These are phyloP conservation scores for Adoxophyes honmai DNA, from an alignment of 1,140 invertebrate genomes.

Conservation along the genomic window DNA sequence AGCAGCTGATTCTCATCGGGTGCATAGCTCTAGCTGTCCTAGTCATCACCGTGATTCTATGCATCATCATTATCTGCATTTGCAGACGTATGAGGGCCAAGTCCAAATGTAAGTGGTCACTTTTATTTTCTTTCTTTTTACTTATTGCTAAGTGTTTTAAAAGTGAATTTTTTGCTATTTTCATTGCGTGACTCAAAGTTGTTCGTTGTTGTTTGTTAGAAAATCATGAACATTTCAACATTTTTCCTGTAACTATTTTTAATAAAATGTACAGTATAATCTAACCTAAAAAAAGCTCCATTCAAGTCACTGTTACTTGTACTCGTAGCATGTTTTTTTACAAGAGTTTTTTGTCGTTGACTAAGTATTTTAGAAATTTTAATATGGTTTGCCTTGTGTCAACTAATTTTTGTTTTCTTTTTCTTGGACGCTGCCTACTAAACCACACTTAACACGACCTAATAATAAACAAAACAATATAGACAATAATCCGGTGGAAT, in stretches of 20 bases:
- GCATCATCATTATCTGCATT: slow-evolving; percentile 89
- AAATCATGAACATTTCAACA: background rate
- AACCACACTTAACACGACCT: slow-evolving; percentile 35
- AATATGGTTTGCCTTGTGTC: background rate
- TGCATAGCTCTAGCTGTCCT: slow-evolving; percentile 86
- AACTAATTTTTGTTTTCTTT: slow-evolving; percentile 33
- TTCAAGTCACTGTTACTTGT: too few species aligned
- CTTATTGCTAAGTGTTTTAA: slow-evolving; percentile 17
- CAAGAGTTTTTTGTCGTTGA: background rate
- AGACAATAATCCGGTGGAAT: slow-evolving; percentile 88
- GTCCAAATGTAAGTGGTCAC: slow-evolving; percentile 89
- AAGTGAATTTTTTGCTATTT: slow-evolving; percentile 22
- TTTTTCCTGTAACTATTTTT: too few species aligned
- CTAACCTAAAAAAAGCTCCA: too few species aligned
- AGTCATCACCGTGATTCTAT: slow-evolving; percentile 87
- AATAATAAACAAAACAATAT: slow-evolving; percentile 31
- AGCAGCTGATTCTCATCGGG: slow-evolving; percentile 87
- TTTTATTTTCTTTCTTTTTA: slow-evolving; percentile 19
- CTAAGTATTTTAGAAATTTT: background rate
- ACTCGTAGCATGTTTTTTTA: background rate
- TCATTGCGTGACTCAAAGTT: background rate
- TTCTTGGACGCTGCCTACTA: slow-evolving; percentile 51
- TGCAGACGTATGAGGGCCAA: slow-evolving; percentile 87
- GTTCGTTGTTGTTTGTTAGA: background rate
- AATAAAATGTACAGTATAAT: too few species aligned